Evolutionary conservation across 2,113 vertebrate species (phyloP).

Genomic region (Dicrurus megarhynchus): DNA sequence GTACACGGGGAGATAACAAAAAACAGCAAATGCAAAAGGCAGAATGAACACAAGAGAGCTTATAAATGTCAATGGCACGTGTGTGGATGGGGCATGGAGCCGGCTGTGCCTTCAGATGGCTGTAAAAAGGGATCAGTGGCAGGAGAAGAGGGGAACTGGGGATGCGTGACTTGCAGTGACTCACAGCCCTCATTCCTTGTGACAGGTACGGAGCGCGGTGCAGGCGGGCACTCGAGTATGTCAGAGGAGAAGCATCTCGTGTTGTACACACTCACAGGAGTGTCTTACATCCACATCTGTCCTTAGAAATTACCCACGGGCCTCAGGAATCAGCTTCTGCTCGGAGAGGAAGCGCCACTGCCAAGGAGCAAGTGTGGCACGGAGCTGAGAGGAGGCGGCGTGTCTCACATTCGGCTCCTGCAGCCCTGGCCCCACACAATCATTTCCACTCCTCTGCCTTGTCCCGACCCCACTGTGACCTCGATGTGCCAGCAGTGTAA

Average conservation of each 20-base stretch:
- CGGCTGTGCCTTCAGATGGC: neutral
- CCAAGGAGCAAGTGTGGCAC: neutral
- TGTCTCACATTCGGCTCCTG: neutral
- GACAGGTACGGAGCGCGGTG: neutral
- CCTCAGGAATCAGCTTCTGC: neutral
- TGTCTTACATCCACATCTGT: neutral
- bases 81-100: neutral
- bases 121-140: neutral
- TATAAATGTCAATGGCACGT: neutral
- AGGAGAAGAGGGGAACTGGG: neutral
- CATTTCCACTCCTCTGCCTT: neutral
- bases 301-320: neutral
- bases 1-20: neutral
- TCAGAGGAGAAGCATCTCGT: fast-evolving
- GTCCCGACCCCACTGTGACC: fast-evolving
- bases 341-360: fast-evolving
- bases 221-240: fast-evolving
- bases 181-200: neutral
- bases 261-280: neutral
- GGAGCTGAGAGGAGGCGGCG: neutral
- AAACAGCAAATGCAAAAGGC: neutral
- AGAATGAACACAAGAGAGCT: neutral
- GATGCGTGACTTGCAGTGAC: neutral
- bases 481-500: neutral
- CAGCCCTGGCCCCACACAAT: neutral